Evolutionary conservation across 1,140 invertebrate species (phyloP), one percentile per base, ranked within the genome.

Genomic region (Hetaerina americana): DNA sequence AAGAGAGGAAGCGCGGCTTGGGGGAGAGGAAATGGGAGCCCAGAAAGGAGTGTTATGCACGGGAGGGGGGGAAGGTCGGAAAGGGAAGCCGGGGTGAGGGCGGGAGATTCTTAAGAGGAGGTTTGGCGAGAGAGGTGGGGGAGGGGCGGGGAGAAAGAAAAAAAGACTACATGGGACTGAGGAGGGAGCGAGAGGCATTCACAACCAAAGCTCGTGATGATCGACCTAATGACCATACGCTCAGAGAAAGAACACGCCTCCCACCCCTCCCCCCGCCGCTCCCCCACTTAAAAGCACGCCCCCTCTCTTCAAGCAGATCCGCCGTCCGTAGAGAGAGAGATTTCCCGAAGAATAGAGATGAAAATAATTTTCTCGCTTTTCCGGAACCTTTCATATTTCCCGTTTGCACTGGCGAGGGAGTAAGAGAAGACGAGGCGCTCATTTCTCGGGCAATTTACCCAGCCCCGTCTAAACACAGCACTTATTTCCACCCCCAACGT

Each of bases 201-300:
- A 70, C 71, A 70, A 71, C 67, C 25, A 73, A 73, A 73, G 68
- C 72, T 68, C 70, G 72, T 22, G 40, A 57, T 57, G 40, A 57
- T 57, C 40, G 40, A 57, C 40, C 15, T 57, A 57, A 57, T 57
- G 40, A n/a, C 40, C 40, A 57, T n/a, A n/a, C n/a, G n/a, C n/a
- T n/a, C n/a, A n/a, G n/a, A n/a, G n/a, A n/a, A n/a, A n/a, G n/a
- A n/a, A n/a, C n/a, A n/a, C n/a, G n/a, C n/a, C n/a, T n/a, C 22
- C 40, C 10, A 57, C 40, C 40, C 15, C 10, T 12, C 40, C 15
- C 40, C 15, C 40, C 15, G 15, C 40, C 40, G 22, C 31, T 57
- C n/a, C n/a, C n/a, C n/a, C n/a, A n/a, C n/a, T n/a, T n/a, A n/a
- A n/a, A n/a, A n/a, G n/a, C n/a, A n/a, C n/a, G n/a, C n/a, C n/a